phyloP scores from a whole-genome alignment of 1,140 invertebrate species.

The Catajapyx aquilonaris region DNA sequence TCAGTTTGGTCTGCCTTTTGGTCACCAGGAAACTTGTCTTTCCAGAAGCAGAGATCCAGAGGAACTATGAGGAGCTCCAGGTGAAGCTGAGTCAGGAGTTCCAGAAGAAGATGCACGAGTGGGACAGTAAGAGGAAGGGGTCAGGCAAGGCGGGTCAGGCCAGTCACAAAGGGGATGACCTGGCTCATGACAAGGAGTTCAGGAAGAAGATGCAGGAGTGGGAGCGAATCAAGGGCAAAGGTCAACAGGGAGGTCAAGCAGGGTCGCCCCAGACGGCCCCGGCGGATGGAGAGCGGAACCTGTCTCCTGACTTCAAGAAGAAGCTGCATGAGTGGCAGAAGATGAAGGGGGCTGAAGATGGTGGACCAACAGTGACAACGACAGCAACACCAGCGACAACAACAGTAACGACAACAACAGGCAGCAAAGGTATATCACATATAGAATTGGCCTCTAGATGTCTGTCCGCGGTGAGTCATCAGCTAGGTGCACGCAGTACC shows the following conservation, averaged over 20 bases:
- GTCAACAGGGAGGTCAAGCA: no score
- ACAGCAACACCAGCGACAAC: slow-evolving; percentile 6
- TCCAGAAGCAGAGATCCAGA: slow-evolving; percentile 30
- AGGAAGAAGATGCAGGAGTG: slow-evolving; percentile 22
- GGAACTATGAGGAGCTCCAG: slow-evolving; percentile 37
- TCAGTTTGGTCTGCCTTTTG: no score
- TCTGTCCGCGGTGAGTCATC: no score
- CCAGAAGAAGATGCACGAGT: slow-evolving; percentile 43
- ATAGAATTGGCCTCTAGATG: no score
- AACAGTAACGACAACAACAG: slow-evolving; percentile 6
- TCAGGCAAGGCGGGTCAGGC: no score
- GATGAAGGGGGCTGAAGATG: slow-evolving; percentile 36
- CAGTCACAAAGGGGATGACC: not conserved
- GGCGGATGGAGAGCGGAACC: slow-evolving; percentile 34
- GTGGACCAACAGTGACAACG: no score
- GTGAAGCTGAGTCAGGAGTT: slow-evolving; percentile 47
- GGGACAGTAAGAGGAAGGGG: slow-evolving; percentile 34
- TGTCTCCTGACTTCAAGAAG: slow-evolving; percentile 53
- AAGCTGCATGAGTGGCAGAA: slow-evolving; percentile 67
- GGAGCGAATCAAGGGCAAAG: slow-evolving; percentile 17
- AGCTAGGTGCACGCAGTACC: no score
- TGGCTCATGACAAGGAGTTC: slow-evolving; percentile 18
- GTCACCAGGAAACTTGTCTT: no score
- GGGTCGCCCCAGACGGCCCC: no score
- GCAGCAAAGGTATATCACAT: no score